Conservation (phyloP, 2,113 vertebrate genomes). For the Chloropsis hardwickii region DNA sequence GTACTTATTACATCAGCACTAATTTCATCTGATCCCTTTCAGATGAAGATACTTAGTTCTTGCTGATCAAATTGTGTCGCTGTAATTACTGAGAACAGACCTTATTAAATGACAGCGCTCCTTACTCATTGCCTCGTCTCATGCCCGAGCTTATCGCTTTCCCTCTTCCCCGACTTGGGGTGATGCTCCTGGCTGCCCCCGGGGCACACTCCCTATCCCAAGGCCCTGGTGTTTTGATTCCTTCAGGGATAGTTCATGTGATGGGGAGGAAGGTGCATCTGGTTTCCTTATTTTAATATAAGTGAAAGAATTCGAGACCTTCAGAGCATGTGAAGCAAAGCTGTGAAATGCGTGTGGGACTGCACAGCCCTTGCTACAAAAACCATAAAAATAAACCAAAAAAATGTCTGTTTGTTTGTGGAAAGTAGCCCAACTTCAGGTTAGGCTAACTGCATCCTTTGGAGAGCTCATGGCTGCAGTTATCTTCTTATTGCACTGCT, state of each 20-base stretch:
- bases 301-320: fast-evolving
- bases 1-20: slow-evolving; percentile 93
- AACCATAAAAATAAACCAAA: background rate
- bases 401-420: background rate
- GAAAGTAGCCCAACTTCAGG: background rate
- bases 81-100: slow-evolving; percentile 93
- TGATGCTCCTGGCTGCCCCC: background rate
- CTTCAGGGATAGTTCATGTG: background rate
- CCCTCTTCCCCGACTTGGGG: slow-evolving; percentile 5
- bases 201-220: fast-evolving
- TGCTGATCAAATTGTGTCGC: slow-evolving; percentile 89
- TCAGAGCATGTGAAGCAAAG: background rate
- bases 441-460: background rate
- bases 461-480: background rate
- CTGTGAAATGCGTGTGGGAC: background rate
- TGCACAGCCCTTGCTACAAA: background rate
- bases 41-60: slow-evolving; percentile 93
- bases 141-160: slow-evolving; percentile 66
- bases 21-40: slow-evolving; percentile 87
- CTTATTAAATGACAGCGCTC: slow-evolving; percentile 84
- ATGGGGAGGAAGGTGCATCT: background rate
- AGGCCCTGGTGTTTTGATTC: background rate
- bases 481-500: background rate
- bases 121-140: slow-evolving; percentile 74
- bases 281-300: background rate